These are phyloP conservation scores for Conger conger DNA, from an alignment of 2,113 vertebrate species.

Conservation along the genomic window DNA sequence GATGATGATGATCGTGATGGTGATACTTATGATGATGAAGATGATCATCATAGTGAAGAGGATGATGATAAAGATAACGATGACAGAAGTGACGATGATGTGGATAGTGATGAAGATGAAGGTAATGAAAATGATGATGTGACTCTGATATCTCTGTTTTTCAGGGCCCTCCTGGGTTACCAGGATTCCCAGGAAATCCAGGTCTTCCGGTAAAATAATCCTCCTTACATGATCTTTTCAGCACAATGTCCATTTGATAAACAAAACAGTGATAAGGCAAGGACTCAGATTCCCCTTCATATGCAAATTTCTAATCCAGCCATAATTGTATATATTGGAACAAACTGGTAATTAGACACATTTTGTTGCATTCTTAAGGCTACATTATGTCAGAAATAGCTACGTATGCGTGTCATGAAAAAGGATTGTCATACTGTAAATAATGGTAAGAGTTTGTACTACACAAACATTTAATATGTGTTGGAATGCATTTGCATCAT, in stretches of 20 bases:
- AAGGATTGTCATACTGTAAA: too few relatives aligned
- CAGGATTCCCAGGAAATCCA: slow-evolving; percentile 80
- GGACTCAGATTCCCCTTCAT: not conserved
- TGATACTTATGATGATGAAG: too few relatives aligned
- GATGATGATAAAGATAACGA: too few relatives aligned
- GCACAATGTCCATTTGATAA: not conserved
- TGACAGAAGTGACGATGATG: not conserved
- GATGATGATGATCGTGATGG: not conserved
- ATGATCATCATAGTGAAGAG: too few relatives aligned
- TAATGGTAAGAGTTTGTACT: too few relatives aligned
- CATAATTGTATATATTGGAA: not conserved
- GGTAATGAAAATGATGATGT: not conserved
- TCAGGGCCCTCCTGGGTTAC: slow-evolving; percentile 74
- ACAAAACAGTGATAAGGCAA: not conserved
- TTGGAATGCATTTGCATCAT: too few relatives aligned
- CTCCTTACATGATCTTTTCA: not conserved
- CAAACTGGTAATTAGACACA: not conserved
- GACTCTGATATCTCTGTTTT: slow-evolving; percentile 25
- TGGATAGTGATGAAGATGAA: not conserved
- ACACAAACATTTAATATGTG: too few relatives aligned
- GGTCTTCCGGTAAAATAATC: slow-evolving; percentile 72
- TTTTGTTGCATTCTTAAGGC: not conserved
- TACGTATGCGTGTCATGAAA: too few relatives aligned
- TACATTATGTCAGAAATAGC: too few relatives aligned
- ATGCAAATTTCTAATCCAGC: not conserved